Base-by-base conservation (phyloP, 2,113 vertebrate species). In the Zonotrichia leucophrys region DNA sequence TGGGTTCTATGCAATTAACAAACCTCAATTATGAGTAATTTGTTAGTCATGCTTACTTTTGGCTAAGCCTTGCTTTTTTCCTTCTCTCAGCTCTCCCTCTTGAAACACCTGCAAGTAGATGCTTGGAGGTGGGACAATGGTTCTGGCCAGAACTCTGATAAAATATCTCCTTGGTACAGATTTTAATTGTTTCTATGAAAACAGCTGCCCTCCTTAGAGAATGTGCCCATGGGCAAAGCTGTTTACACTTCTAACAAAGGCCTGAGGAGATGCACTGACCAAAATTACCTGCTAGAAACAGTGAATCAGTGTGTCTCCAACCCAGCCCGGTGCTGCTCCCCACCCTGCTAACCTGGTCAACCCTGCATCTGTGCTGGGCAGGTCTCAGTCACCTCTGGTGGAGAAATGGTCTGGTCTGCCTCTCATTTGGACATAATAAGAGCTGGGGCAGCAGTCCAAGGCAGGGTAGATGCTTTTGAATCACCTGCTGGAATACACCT, bases 1-100 rank as follows among this genome's bases (percentile, higher is more conserved):
- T 95, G 85, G 79, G 88, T 93, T 94, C 90, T 83, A 92, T 44
- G 93, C 92, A 96, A 96, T 96, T 97, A 96, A 94, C 95, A 96
- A 94, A 91, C 75, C 87, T 90, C 81, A 94, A 94, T 96, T 96
- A 81, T 88, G 87, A 95, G 90, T 92, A 95, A 95, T 94, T 95
- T 96, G 75, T 96, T 95, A 95, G 90, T 95, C 94, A 95, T 92
- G 78, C 91, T 92, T 85, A 77, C 74, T 94, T 95, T 95, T 95
- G 87, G 91, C 89, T 87, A 50, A 79, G 77, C 11, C 49, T 83
- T 41, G 23, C 49, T 53, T 53, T 91, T 97, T 95, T 95, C 83
- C 76, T 94, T 75, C 79, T 86, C 80, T 90, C 92, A 81, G 69
- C 69, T 87, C 84, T 95, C 84, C 46, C 35, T 83, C 74, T 66